Evolutionary conservation across 2,888 invertebrate genomes (phyloP), one percentile per base, ranked within the genome.

Genomic region (Sarcophaga rosellei): DNA sequence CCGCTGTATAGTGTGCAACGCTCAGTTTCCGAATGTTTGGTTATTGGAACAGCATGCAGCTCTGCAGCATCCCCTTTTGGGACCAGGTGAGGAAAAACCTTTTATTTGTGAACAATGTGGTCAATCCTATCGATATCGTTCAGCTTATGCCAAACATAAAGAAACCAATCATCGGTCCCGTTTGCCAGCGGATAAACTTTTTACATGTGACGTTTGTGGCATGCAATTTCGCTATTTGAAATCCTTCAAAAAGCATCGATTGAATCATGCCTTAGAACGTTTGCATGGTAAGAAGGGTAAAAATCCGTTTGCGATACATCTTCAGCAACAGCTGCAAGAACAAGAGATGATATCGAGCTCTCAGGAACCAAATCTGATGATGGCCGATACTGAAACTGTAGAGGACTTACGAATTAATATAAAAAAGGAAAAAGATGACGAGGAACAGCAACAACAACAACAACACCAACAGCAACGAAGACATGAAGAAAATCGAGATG

Each of bases 21-120:
- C 97, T 47, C 96, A 96, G 44, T 97, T 97, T 92, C 97, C 97
- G 25, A 97, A 97, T 65, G 95, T 96, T n/a, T 97, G 97, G 97
- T 94, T 97, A 57, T 94, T 97, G 75, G 97, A 97, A 92, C 96
- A 97, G 89, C 97, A 97, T 92, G 96, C 97, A 0, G 96, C 97
- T 0, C 94, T 98, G 23, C 97, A 97, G 91, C 97, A 97, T 93
- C 96, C 97, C 82, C 89, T 95, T 91, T 91, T 92, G 93, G 93
- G 95, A 90, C 94, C 94, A 45, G 95, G 94, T 91, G 96, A 97
- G 91, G 97, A 97, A 92, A 98, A 97, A 91, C 97, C 97, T 17
- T 97, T 97, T 93, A 97, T 97, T 63, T 98, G 97, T 93, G 97
- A 97, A 91, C 97, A 97, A 92, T 98, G 97, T 92, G 97, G 97